These are phyloP conservation scores for Aradophagus sp. DNA, from an alignment of 1,140 invertebrate species.

Conservation along the genomic window DNA sequence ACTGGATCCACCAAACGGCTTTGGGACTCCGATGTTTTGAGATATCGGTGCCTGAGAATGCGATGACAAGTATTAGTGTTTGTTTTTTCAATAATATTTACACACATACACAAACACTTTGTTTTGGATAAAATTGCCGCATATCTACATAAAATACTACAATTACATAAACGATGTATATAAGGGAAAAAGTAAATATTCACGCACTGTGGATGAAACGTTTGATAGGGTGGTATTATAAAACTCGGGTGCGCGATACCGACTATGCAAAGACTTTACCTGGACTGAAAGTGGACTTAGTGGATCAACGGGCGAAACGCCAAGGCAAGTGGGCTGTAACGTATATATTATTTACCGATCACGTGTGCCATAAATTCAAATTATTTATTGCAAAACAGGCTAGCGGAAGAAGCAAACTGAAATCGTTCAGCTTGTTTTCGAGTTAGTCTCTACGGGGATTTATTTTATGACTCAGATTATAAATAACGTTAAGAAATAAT, in stretches of 20 bases:
- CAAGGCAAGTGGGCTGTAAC: conserved; percentile 70
- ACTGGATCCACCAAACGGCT: conserved; percentile 77
- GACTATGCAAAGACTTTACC: conserved; percentile 68
- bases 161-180: no score
- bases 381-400: conserved; percentile 56
- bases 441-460: conserved; percentile 16
- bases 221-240: conserved; percentile 3
- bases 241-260: conserved; percentile 25
- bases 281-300: conserved; percentile 71
- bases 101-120: conserved; percentile 14
- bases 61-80: conserved; percentile 16
- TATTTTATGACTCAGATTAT: no score
- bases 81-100: conserved; percentile 1
- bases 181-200: not conserved
- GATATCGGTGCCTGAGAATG: conserved; percentile 62
- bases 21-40: conserved; percentile 75
- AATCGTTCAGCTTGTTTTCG: no score
- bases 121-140: no score
- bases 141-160: no score
- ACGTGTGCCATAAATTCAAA: conserved; percentile 62
- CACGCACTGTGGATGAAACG: conserved; percentile 19
- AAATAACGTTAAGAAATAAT: no score
- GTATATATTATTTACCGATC: conserved; percentile 70
- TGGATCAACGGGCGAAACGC: conserved; percentile 69
- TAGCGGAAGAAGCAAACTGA: conserved; percentile 49